Base-by-base conservation (phyloP, 2,888 invertebrate genomes). In the Artemia sinica region DNA sequence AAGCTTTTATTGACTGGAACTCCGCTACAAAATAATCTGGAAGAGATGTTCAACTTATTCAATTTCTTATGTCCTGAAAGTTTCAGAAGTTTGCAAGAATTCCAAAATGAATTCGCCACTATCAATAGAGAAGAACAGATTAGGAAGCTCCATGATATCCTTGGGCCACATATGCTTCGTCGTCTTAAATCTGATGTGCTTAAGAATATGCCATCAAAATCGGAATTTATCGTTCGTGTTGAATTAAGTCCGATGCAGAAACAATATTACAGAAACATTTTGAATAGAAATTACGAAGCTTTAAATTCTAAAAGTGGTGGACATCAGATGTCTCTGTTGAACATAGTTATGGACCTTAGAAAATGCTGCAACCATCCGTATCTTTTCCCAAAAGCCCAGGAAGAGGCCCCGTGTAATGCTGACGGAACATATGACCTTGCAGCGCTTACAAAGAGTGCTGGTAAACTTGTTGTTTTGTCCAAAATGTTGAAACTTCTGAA, bases 111-210 rank as follows among this genome's bases (percentile, higher is more conserved):
- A 79, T 98, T 98, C 78, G 95, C 96, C 0, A 97, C 98, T 78
- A 93, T 99, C 68, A 91, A 95, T 0, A 98, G 98, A 78, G 98
- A 99, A 79, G 98, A 99, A 75, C 96, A 97, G 80, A 97, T 99
- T 14, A 94, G 96, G 78, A 91, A 95, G 77, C 82, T 99, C 71
- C 98, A 99, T 76, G 96, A 96, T 77, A 87, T 99, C 85, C 82
- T 99, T 69, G 98, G 98, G 0, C 95, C 97, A 8, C 98, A 98
- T 80, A 93, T 99, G 90, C 81, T 99, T 82, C 87, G 99, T 73
- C 88, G 99, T 76, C 84, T 99, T 68, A 99, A 99, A 79, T 92
- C 96, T 11, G 99, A 99, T 77, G 99, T 99, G 14, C 82, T 99
- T 49, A 95, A 93, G 81, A 92, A 92, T 76, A 98, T 99, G 92